These are phyloP conservation scores for Vesta saturnalis DNA, from an alignment of 2,888 invertebrate species.

Conservation along the genomic window DNA sequence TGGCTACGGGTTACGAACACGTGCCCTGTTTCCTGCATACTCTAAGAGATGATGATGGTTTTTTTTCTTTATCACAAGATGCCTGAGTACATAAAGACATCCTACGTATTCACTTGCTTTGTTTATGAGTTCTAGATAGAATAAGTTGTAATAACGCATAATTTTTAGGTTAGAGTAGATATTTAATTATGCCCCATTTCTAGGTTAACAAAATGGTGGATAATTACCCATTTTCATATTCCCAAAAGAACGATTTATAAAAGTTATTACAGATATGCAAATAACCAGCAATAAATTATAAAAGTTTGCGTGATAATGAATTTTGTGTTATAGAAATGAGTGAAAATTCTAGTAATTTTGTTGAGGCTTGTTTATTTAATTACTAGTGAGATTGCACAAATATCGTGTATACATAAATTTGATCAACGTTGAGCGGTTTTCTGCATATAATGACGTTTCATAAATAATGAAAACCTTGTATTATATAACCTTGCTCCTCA, in stretches of 20 bases:
- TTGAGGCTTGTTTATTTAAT: constrained; percentile 14
- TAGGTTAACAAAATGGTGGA: too few species aligned
- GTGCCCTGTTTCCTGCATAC: constrained; percentile 42
- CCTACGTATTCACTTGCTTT: constrained; percentile 39
- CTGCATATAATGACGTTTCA: too few species aligned
- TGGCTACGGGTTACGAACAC: constrained; percentile 42
- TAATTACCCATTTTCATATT: too few species aligned
- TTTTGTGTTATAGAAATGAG: too few species aligned
- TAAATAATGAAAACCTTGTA: constrained; percentile 39
- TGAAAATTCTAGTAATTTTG: too few species aligned
- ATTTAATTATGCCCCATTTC: neutral
- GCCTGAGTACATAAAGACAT: constrained; percentile 36
- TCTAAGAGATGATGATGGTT: constrained; percentile 39
- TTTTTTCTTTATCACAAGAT: constrained; percentile 32
- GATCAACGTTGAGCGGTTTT: constrained; percentile 16
- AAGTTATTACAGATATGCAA: too few species aligned
- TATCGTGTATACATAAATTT: constrained; percentile 33
- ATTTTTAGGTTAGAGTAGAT: constrained; percentile 24
- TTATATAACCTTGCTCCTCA: constrained; percentile 39
- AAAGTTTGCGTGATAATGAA: too few species aligned
- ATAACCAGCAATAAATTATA: too few species aligned
- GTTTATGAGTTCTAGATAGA: constrained; percentile 42
- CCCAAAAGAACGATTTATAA: too few species aligned
- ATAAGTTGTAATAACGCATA: constrained; percentile 24
- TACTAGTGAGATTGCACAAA: constrained; percentile 27